Percentiles rank a stretch among this genome's conserved stretches.
phyloP scores from a whole-genome alignment of 1,140 invertebrate species.

The Arion vulgaris region DNA sequence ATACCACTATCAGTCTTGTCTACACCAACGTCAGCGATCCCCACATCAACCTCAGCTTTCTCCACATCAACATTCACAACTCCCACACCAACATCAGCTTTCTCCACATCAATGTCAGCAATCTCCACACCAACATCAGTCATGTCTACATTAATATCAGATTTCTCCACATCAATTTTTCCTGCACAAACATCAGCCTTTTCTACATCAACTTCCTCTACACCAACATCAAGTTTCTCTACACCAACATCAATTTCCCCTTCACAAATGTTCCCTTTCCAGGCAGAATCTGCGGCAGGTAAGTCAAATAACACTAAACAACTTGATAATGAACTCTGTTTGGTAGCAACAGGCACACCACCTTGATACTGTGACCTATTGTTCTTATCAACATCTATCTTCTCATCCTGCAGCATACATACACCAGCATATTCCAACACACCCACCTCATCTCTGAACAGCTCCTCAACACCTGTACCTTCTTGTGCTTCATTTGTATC shows the following conservation, averaged over 20 bases:
- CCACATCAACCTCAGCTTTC: background rate
- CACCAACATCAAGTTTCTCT: background rate
- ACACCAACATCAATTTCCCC: background rate
- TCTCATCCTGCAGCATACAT: background rate
- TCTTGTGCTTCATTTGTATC: background rate
- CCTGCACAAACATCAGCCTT: background rate
- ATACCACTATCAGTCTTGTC: background rate
- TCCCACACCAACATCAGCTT: background rate
- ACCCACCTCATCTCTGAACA: background rate
- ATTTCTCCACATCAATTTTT: background rate
- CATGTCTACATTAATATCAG: background rate
- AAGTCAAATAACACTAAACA: background rate
- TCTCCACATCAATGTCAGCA: background rate
- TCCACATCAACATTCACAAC: background rate
- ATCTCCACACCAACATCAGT: background rate
- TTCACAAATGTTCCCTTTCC: background rate
- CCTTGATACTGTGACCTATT: background rate
- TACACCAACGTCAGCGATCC: background rate
- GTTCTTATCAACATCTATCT: background rate
- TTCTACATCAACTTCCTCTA: background rate
- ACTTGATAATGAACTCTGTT: too few relatives aligned
- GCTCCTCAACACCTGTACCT: background rate
- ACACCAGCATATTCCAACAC: background rate
- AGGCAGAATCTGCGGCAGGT: background rate
- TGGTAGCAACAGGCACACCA: background rate